Evolutionary conservation across 2,797 vertebrate species (phyloP), one percentile per base, ranked within the genome.

Genomic region (Anisognathus igniventris): DNA sequence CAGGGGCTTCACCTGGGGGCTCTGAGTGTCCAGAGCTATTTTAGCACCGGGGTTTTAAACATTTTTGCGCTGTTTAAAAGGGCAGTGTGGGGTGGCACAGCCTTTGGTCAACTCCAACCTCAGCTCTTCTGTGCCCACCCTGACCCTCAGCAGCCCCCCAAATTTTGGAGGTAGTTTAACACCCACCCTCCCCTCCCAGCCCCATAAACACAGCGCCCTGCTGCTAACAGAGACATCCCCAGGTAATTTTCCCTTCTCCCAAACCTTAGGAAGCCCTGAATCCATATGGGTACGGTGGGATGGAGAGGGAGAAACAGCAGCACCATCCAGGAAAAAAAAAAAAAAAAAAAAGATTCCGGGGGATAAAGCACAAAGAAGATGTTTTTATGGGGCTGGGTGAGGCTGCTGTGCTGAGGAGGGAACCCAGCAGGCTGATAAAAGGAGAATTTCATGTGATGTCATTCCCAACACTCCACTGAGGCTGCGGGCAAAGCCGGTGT

Each of bases 221-320:
- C 65, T 54, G 50, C 67, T 76, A 50, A 85, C 85, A 94, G 83
- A 86, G 88, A 33, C 25, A 80, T 5, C 40, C 56, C 61, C 85
- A 77, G 88, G 62, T 42, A 10, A 42, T 68, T 33, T 39, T 53
- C 47, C 39, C 42, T 68, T 33, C 30, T 80, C 35, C 42, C 14
- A 40, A 33, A 57, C 68, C 20, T 80, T 37, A 22, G 67, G 92
- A 72, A 80, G 21, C 56, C 4, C 39, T 30, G 74, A 91, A 66
- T 40, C 73, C 61, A 12, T 1, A 4, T 1, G 28, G 33, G 35
- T 7, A 1, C 0, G 0, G 14, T 2, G 4, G 51, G 84, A 14
- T 60, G 61, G 72, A 82, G 54, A 75, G 42, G 35, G 51, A 56
- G 13, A 72, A 58, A 23, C 11, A 25, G 48, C 79, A 73, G 24